These are phyloP conservation scores for Chrysaora quinquecirrha DNA, from an alignment of 30 jellyfish, hydroid and myxozoan genomes.

Conservation along the genomic window DNA sequence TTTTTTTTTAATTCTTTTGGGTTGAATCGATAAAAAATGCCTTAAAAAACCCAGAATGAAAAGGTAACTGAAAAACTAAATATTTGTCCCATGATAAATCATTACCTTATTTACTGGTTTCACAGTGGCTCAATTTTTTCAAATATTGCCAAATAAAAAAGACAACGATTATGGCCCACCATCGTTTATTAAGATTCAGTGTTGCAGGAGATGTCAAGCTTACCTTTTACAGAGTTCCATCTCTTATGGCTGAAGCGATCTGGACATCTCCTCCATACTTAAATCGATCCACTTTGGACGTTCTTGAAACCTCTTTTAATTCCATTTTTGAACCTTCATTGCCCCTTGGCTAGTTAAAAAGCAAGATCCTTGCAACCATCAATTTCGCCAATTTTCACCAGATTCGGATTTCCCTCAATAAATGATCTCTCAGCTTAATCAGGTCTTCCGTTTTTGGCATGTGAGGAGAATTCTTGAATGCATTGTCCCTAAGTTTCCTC, in stretches of 20 bases:
- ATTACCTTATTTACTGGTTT: not conserved
- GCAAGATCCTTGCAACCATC: not conserved
- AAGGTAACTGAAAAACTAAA: not conserved
- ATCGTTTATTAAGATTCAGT: not conserved
- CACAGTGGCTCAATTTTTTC: not conserved
- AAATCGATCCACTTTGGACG: not conserved
- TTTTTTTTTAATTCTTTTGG: too few relatives aligned
- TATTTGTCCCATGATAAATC: not conserved
- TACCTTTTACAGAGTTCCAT: not conserved
- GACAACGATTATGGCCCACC: not conserved
- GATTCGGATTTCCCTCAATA: not conserved
- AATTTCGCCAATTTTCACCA: not conserved
- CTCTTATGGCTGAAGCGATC: not conserved
- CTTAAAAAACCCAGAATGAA: too few relatives aligned
- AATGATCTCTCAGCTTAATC: not conserved
- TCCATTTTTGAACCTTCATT: not conserved
- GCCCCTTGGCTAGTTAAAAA: not conserved
- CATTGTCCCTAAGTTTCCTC: not conserved
- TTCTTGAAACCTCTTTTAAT: not conserved
- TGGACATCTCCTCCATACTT: not conserved
- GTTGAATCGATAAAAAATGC: too few relatives aligned
- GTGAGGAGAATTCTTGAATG: not conserved
- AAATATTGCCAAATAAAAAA: not conserved
- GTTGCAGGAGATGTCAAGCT: not conserved
- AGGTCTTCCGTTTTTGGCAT: constrained; percentile 1